Conservation (phyloP, 2,113 vertebrate genomes). For the Beaufortia kweichowensis region DNA sequence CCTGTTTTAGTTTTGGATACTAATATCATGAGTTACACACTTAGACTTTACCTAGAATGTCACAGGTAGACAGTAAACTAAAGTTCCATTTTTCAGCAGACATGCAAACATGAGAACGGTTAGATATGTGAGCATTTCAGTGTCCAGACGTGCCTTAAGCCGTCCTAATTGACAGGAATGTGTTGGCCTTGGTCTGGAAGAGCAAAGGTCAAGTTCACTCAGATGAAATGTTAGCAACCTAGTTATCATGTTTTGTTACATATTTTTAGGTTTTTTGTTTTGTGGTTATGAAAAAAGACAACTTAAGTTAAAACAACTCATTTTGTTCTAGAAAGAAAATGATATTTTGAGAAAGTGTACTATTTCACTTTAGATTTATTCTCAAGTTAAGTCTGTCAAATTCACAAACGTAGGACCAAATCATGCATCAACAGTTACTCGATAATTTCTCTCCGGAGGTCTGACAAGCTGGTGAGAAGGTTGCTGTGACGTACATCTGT, state of each 20-base stretch:
- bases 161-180: not conserved
- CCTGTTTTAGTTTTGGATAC: not conserved
- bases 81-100: not conserved
- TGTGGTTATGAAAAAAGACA: not conserved
- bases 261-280: not conserved
- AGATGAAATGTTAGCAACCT: not conserved
- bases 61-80: too few relatives aligned
- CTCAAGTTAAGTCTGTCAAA: conserved; percentile 23
- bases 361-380: not conserved
- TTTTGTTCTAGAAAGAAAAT: not conserved
- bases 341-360: not conserved
- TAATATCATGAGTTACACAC: not conserved
- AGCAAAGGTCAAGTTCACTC: conserved; percentile 3
- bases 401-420: conserved; percentile 26
- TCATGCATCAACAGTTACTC: conserved; percentile 56
- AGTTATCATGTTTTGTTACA: not conserved
- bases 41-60: not conserved
- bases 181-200: not conserved
- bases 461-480: conserved; percentile 62
- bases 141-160: not conserved
- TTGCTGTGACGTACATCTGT: conserved; percentile 41
- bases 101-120: not conserved
- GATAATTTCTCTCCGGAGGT: conserved; percentile 57
- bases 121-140: not conserved
- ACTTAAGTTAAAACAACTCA: not conserved